A percentile compares a stretch with the other conserved stretches of the same genome.
phyloP scores from a whole-genome alignment of 2,888 invertebrate genomes.

The Thelaira solivaga region DNA sequence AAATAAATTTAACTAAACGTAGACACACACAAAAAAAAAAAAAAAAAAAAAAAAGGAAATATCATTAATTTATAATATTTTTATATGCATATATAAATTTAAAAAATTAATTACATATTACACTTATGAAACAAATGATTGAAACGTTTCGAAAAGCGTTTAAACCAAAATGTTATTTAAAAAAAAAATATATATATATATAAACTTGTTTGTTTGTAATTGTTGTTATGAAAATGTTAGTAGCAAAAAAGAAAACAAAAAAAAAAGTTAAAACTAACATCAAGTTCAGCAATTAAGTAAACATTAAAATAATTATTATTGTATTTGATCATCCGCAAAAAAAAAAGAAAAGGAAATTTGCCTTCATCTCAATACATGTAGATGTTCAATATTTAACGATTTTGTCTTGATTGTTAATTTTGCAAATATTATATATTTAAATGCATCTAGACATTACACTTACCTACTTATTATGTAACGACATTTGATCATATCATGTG shows the following conservation, averaged over 20 bases:
- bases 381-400: background rate
- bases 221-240: conserved; percentile 21
- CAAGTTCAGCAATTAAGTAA: conserved; percentile 7
- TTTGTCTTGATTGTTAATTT: conserved; percentile 24
- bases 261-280: conserved; percentile 10
- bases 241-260: background rate
- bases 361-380: background rate
- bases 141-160: conserved; percentile 30
- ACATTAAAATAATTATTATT: conserved; percentile 33
- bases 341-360: too few species aligned
- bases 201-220: conserved; percentile 18
- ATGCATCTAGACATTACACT: conserved; percentile 16
- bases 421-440: conserved; percentile 57
- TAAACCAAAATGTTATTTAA: conserved; percentile 13
- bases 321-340: background rate
- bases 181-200: conserved; percentile 1
- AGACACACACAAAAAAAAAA: too few species aligned
- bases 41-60: too few species aligned
- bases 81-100: conserved; percentile 44
- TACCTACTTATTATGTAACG: background rate
- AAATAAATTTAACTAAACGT: conserved; percentile 13
- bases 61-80: conserved; percentile 51
- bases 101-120: conserved; percentile 24
- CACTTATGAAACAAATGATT: conserved; percentile 29
- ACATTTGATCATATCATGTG: conserved; percentile 9